Conservation (phyloP, 2,797 vertebrate genomes). For the Pterois miles region DNA sequence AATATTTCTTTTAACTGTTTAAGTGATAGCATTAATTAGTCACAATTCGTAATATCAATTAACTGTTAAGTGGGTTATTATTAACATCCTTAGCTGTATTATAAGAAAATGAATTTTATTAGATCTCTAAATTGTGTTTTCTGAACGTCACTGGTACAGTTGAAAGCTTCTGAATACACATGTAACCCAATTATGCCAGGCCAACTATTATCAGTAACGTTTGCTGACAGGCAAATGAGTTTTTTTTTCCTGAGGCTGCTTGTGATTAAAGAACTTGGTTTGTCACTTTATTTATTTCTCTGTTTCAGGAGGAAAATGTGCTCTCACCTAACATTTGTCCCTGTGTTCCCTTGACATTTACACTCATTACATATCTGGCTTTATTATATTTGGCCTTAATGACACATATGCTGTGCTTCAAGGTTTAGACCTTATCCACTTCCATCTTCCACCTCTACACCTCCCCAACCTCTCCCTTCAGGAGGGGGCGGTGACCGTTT, state of each 20-base stretch:
- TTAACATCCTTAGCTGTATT: too few species aligned
- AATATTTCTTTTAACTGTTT: too few species aligned
- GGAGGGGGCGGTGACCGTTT: not conserved
- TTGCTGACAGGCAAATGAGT: not conserved
- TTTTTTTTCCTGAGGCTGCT: not conserved
- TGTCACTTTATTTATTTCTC: not conserved
- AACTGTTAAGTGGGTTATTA: too few species aligned
- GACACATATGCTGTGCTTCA: not conserved
- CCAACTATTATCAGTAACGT: not conserved
- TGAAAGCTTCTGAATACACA: not conserved
- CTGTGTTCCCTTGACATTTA: not conserved
- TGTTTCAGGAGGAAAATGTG: not conserved
- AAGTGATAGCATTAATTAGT: too few species aligned
- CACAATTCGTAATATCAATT: too few species aligned
- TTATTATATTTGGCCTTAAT: not conserved
- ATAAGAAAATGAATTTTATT: too few species aligned
- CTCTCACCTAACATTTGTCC: not conserved
- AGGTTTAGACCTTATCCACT: not conserved
- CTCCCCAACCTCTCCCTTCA: not conserved
- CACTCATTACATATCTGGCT: not conserved
- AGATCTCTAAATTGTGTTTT: too few species aligned
- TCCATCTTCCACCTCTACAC: not conserved
- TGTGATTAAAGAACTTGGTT: slow-evolving; percentile 3
- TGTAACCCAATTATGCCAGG: not conserved
- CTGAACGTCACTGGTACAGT: not conserved